phyloP scores from a whole-genome alignment of 2,113 vertebrate genomes.

The Grus americana region DNA sequence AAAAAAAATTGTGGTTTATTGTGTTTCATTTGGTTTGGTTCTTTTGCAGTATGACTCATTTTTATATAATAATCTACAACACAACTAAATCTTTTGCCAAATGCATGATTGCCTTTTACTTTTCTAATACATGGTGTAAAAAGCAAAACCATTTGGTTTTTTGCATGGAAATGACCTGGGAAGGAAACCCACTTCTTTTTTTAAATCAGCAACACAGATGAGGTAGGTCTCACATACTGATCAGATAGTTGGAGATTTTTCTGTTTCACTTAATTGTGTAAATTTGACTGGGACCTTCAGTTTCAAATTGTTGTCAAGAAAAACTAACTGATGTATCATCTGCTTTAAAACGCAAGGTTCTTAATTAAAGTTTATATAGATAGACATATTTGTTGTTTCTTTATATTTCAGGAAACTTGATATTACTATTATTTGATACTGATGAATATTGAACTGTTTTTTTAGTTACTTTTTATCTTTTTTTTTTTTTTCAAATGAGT shows the following conservation, averaged over 20 bases:
- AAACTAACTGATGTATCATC: conserved; percentile 75
- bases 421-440: conserved; percentile 82
- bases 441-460: conserved; percentile 75
- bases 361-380: conserved; percentile 86
- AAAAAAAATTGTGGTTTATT: conserved; percentile 61
- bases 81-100: conserved; percentile 82
- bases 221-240: conserved; percentile 69
- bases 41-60: conserved; percentile 70
- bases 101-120: conserved; percentile 93
- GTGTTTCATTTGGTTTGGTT: conserved; percentile 60
- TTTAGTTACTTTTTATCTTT: conserved; percentile 81
- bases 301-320: conserved; percentile 71
- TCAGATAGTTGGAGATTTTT: conserved; percentile 69
- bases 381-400: conserved; percentile 83
- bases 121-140: conserved; percentile 75
- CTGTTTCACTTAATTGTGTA: conserved; percentile 66
- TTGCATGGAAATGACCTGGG: conserved; percentile 82
- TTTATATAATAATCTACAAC: conserved; percentile 73
- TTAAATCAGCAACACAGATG: conserved; percentile 59
- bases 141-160: conserved; percentile 73
- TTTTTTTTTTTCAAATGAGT: conserved; percentile 76
- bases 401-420: conserved; percentile 79
- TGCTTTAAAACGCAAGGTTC: conserved; percentile 77
- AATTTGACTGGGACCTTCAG: conserved; percentile 79
- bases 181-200: conserved; percentile 66